phyloP scores from a whole-genome alignment of 1,140 invertebrate species.

The Drosophila equinoxialis region DNA sequence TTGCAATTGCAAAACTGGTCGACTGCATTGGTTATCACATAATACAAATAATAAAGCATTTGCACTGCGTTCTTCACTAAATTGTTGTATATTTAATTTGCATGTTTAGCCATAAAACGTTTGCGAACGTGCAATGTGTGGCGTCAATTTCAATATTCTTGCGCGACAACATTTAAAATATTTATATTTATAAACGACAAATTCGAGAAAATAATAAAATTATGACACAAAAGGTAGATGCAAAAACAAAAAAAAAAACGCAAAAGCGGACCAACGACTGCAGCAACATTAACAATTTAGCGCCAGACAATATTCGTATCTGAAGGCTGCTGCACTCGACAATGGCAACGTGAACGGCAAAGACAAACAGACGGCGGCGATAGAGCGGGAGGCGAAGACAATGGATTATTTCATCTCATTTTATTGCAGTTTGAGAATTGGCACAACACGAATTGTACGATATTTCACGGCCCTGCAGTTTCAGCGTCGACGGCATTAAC shows the following conservation, averaged over 20 bases:
- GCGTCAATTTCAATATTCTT: conserved; percentile 54
- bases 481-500: conserved; percentile 28
- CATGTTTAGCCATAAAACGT: conserved; percentile 29
- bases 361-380: too few relatives aligned
- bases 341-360: neutral
- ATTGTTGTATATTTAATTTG: conserved; percentile 19
- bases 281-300: conserved; percentile 38
- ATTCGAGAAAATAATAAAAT: conserved; percentile 26
- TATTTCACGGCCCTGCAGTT: conserved; percentile 57
- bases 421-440: conserved; percentile 36
- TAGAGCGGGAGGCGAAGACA: conserved; percentile 2
- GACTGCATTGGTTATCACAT: conserved; percentile 3
- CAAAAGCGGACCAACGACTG: conserved; percentile 21
- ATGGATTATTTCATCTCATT: conserved; percentile 43
- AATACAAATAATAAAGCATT: neutral
- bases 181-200: conserved; percentile 53
- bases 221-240: conserved; percentile 31
- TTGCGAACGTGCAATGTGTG: conserved; percentile 56
- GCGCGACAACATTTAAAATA: conserved; percentile 61
- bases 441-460: conserved; percentile 26
- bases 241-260: conserved; percentile 38
- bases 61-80: conserved; percentile 8
- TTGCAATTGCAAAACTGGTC: conserved; percentile 15
- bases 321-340: conserved; percentile 44
- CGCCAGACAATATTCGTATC: conserved; percentile 43